Percentiles rank a stretch among this genome's conserved stretches.
phyloP scores from a whole-genome alignment of 2,888 invertebrate species.

The Callinectes sapidus region DNA sequence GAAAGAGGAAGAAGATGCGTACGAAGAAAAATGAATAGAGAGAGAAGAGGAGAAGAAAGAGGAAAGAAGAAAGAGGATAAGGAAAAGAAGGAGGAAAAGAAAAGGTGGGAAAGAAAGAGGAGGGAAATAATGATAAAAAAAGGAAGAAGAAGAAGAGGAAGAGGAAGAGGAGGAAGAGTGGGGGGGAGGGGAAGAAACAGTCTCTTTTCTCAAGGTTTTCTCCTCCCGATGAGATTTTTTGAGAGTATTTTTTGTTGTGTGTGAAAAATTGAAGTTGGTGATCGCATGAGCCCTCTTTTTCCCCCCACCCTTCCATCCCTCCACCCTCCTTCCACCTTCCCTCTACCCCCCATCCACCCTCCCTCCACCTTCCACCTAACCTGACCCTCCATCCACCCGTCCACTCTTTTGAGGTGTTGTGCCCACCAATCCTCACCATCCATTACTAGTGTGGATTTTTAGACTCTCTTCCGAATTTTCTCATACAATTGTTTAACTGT shows the following conservation, averaged over 20 bases:
- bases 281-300: background rate
- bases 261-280: slow-evolving; percentile 12
- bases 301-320: background rate
- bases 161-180: background rate
- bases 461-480: background rate
- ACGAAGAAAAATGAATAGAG: background rate
- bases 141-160: background rate
- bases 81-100: background rate
- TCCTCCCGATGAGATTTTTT: background rate
- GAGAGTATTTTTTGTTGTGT: background rate
- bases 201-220: background rate
- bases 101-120: background rate
- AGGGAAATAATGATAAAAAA: background rate
- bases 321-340: background rate
- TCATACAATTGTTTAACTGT: background rate
- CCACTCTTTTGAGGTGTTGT: too few relatives aligned
- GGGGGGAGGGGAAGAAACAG: background rate
- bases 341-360: background rate
- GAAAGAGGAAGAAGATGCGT: background rate
- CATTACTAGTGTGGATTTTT: background rate
- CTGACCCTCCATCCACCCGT: too few relatives aligned
- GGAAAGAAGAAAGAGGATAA: background rate
- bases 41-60: background rate
- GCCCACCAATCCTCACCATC: background rate
- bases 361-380: background rate